A percentile compares a stretch with the other conserved stretches of the same genome.
These are phyloP conservation scores for Lytechinus pictus DNA, from an alignment of 35 echinoderm and acorn worm species.

Conservation along the genomic window DNA sequence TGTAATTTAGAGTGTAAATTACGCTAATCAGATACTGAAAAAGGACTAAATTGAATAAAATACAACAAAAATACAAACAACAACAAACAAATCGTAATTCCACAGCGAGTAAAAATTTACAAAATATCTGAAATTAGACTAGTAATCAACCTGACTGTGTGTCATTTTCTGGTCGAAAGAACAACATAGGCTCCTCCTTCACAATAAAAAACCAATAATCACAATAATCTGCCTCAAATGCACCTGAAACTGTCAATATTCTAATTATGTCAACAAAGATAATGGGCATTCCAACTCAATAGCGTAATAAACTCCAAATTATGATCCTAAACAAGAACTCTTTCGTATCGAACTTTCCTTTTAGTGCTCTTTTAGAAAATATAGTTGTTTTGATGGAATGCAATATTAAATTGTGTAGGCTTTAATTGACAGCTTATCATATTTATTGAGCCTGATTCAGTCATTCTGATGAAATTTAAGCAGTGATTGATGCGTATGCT, in stretches of 20 bases:
- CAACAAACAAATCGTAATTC: too few relatives aligned
- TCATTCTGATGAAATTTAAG: not conserved
- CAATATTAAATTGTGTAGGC: not conserved
- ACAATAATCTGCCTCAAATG: not conserved
- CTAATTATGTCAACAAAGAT: not conserved
- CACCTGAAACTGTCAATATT: conserved; percentile 18
- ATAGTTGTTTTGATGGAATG: conserved; percentile 4
- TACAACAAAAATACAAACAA: too few relatives aligned
- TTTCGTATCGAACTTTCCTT: not conserved
- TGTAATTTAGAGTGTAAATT: too few relatives aligned
- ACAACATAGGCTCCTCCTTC: not conserved
- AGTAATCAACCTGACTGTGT: not conserved
- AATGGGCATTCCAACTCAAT: not conserved
- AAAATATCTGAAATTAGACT: not conserved
- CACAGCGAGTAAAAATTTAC: too few relatives aligned
- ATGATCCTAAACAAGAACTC: not conserved
- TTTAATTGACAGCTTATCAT: not conserved
- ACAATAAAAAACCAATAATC: not conserved
- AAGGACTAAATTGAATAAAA: too few relatives aligned
- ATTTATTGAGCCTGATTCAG: not conserved
- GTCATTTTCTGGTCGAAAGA: conserved; percentile 3
- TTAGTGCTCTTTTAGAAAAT: not conserved
- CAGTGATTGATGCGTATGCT: not conserved
- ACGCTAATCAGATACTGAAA: too few relatives aligned
- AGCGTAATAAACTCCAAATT: not conserved